Evolutionary conservation across 2,888 invertebrate species (phyloP), one percentile per base, ranked within the genome.

Genomic region (Caenorhabditis macrosperma): DNA sequence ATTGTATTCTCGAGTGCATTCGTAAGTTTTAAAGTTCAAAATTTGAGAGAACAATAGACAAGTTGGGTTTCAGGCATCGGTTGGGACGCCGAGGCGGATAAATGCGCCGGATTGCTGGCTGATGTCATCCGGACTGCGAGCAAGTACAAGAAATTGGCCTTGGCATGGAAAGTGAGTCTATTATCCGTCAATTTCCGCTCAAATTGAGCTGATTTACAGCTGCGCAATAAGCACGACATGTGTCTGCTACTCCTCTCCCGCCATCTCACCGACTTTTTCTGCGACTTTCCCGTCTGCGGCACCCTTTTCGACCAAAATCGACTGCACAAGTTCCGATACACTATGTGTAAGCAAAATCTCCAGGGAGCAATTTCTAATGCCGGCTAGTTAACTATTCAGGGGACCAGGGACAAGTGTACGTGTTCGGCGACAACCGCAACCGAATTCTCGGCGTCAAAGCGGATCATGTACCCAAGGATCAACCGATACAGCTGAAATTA

Each of bases 391-490:
- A 9, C 9, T 26, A 38, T 57, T 17, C 9, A 59, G 59, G 59
- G 59, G 59, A 59, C 7, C 59, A 59, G 17, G 59, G 59, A 0
- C 26, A 59, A 15, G 17, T 59, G 15, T 59, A 26, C 59, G 59
- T 41, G 44, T 59, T 59, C 44, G 59, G 59, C 22, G 59, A 59
- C 59, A 59, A 59, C 17, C 15, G 28, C 17, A 59, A 59, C n/a
- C 24, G 59, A 44, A 1, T 44, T n/a, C 17, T 59, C 1, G 59
- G 59, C 7, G 59, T 59, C 1, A 59, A 59, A 28, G 24, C 7
- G 17, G 28, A 59, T 10, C 28, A 26, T 17, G 22, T 59, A 7
- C 44, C 59, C 15, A 17, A 15, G 12, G 44, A 59, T 1, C 10
- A 28, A 4, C 59, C 59, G 7, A n/a, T 59, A 24, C n/a, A 44